Evolutionary conservation across 2,888 invertebrate species (phyloP).

Genomic region (Parapristionchus giblindavisi): DNA sequence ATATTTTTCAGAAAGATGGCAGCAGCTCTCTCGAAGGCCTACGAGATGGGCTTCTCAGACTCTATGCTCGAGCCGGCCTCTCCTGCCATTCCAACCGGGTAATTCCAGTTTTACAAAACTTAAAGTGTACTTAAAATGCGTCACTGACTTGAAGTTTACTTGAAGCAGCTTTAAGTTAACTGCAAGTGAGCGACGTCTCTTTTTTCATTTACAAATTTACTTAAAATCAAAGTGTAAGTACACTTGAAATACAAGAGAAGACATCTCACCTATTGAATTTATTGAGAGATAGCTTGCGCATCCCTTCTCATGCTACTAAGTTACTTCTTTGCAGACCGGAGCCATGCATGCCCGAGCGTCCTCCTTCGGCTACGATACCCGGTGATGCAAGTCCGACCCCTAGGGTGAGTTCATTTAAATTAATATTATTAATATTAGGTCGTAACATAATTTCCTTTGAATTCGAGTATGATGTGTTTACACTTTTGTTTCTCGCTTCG

Average conservation of each 20-base stretch:
- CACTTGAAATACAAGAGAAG: too few species aligned
- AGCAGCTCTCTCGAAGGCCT: constrained; percentile 45
- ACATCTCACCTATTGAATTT: too few species aligned
- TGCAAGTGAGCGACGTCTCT: too few species aligned
- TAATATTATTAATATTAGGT: neutral
- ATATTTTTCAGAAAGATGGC: constrained; percentile 45
- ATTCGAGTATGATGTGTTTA: too few species aligned
- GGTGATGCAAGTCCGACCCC: constrained; percentile 28
- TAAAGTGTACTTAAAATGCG: too few species aligned
- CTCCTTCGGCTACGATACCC: constrained; percentile 1
- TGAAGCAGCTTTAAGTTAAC: too few species aligned
- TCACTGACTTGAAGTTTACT: too few species aligned
- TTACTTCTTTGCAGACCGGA: constrained; percentile 1
- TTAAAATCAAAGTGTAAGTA: too few species aligned
- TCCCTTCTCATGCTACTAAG: neutral
- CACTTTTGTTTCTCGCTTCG: too few species aligned
- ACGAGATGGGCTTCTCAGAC: constrained; percentile 49
- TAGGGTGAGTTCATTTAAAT: neutral
- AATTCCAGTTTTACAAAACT: too few species aligned
- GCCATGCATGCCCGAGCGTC: neutral
- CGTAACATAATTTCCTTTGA: neutral
- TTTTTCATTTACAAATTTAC: too few species aligned
- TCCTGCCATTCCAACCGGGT: too few species aligned
- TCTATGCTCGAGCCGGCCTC: constrained; percentile 13
- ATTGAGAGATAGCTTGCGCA: neutral